Conservation (phyloP, 2,797 vertebrate genomes). For the Anabas testudineus region DNA sequence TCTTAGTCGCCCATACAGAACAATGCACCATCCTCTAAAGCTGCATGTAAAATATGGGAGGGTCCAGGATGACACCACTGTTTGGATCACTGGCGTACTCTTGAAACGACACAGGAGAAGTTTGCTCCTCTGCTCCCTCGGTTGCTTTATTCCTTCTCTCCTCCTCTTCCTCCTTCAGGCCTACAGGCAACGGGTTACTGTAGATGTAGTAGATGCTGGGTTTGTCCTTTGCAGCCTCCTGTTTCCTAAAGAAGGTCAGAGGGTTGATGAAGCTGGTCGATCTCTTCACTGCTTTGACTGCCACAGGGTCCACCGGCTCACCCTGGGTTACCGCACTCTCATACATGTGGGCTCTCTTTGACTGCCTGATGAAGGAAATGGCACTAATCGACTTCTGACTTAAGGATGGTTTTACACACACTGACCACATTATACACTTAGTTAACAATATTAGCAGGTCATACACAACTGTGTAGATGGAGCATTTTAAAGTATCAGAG, state of each 20-base stretch:
- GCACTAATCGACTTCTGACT: slow-evolving; percentile 17
- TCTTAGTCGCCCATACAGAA: background rate
- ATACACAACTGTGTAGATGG: background rate
- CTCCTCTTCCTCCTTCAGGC: slow-evolving; percentile 76
- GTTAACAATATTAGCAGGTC: too few relatives aligned
- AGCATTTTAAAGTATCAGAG: background rate
- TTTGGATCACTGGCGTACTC: slow-evolving; percentile 65
- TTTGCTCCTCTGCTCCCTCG: slow-evolving; percentile 23
- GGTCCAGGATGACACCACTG: slow-evolving; percentile 74
- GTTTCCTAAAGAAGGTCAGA: slow-evolving; percentile 69
- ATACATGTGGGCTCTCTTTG: slow-evolving; percentile 74
- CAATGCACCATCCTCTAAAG: slow-evolving; percentile 61
- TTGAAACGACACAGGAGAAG: slow-evolving; percentile 46
- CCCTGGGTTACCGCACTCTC: slow-evolving; percentile 73
- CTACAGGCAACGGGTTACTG: slow-evolving; percentile 81
- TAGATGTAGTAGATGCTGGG: slow-evolving; percentile 85
- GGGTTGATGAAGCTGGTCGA: slow-evolving; percentile 78
- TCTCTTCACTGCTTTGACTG: slow-evolving; percentile 72
- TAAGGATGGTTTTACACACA: background rate
- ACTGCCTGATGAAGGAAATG: slow-evolving; percentile 62
- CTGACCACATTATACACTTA: too few relatives aligned
- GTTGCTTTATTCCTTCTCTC: slow-evolving; percentile 27
- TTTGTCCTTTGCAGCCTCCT: slow-evolving; percentile 67
- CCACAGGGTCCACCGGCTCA: slow-evolving; percentile 52
- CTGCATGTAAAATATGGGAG: slow-evolving; percentile 83